phyloP scores from a whole-genome alignment of 2,888 invertebrate species.

The Acronicta psi region DNA sequence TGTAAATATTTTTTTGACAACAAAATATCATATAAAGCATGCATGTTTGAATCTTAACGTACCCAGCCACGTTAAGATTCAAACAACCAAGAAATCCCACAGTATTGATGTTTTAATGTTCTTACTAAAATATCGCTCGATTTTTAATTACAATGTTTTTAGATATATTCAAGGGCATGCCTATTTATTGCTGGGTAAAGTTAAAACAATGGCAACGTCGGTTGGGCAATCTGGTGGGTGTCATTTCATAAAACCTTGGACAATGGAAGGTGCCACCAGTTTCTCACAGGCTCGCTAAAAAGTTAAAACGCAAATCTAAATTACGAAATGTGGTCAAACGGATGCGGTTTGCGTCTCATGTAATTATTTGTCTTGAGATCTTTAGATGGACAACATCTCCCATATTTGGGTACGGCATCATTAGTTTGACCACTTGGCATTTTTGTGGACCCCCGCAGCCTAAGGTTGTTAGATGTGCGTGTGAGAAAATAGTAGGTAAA shows the following conservation, averaged over 20 bases:
- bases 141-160: constrained; percentile 60
- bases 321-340: constrained; percentile 55
- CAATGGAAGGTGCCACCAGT: constrained; percentile 64
- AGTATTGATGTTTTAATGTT: constrained; percentile 58
- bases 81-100: constrained; percentile 58
- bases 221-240: constrained; percentile 71
- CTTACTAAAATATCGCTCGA: constrained; percentile 60
- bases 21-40: too few relatives aligned
- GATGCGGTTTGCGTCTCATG: constrained; percentile 43
- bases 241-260: constrained; percentile 77
- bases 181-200: constrained; percentile 60
- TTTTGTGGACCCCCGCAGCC: too few relatives aligned
- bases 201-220: constrained; percentile 70
- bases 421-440: too few relatives aligned
- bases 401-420: too few relatives aligned
- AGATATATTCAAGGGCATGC: constrained; percentile 66
- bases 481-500: too few relatives aligned
- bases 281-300: constrained; percentile 75
- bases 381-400: constrained; percentile 11
- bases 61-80: too few relatives aligned
- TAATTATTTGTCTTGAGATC: constrained; percentile 29
- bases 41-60: constrained; percentile 23
- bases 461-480: too few relatives aligned
- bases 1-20: too few relatives aligned
- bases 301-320: constrained; percentile 53